Conservation (phyloP, 1,140 invertebrate genomes). For the Cheumatopsyche charites region DNA sequence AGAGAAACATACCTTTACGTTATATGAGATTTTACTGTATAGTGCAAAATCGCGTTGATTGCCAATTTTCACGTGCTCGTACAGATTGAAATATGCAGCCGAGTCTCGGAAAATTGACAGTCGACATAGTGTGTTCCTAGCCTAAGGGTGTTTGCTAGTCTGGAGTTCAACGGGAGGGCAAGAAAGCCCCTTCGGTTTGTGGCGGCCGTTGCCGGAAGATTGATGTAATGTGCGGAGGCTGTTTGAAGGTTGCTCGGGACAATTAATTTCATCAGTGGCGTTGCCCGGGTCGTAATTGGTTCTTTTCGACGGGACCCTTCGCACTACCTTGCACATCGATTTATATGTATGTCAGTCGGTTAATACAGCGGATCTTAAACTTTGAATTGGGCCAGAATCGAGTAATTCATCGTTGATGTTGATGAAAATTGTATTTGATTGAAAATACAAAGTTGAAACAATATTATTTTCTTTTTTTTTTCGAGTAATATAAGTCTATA, state of each 20-base stretch:
- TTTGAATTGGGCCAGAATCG: no score
- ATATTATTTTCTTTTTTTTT: no score
- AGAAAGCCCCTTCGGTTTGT: constrained; percentile 1
- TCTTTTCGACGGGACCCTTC: constrained; percentile 19
- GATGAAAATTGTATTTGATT: no score
- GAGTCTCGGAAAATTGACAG: no score
- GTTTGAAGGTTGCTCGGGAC: constrained; percentile 21
- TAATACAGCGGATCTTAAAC: no score
- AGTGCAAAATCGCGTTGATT: neutral
- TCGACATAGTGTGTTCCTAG: no score
- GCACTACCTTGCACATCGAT: no score
- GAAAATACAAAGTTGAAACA: no score
- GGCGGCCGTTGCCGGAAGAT: constrained; percentile 21
- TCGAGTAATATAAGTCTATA: no score
- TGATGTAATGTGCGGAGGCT: constrained; percentile 27
- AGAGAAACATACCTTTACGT: no score
- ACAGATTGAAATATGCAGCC: neutral
- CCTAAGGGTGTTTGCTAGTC: neutral
- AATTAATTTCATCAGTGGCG: constrained; percentile 27
- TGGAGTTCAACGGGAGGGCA: neutral
- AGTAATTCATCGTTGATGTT: no score
- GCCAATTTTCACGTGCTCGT: neutral
- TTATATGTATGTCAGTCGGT: no score
- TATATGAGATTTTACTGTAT: neutral
- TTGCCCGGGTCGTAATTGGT: constrained; percentile 23